These are phyloP conservation scores for Tamandua tetradactyla DNA, from an alignment of 2,797 vertebrate genomes.

Conservation along the genomic window DNA sequence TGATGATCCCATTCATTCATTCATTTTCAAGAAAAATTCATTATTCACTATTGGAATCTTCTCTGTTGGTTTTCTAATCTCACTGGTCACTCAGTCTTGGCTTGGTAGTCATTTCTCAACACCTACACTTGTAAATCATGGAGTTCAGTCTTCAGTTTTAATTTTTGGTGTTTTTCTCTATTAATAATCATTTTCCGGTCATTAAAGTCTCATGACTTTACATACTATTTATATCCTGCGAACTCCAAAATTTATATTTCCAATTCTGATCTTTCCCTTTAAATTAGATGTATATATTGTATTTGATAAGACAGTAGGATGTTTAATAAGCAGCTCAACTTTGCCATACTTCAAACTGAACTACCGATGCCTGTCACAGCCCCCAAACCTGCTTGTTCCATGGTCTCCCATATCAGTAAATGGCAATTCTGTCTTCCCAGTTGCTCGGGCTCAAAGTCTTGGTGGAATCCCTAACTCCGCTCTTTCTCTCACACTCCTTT, in stretches of 20 bases:
- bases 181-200: not conserved
- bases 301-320: not conserved
- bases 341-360: not conserved
- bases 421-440: not conserved
- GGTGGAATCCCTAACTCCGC: not conserved
- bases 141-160: not conserved
- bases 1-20: not conserved
- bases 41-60: not conserved
- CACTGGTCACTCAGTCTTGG: not conserved
- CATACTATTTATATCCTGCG: not conserved
- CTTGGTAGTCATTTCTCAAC: not conserved
- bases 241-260: not conserved
- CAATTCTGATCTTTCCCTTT: not conserved
- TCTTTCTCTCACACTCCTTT: not conserved
- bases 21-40: not conserved
- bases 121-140: not conserved
- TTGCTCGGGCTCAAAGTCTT: not conserved
- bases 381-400: not conserved
- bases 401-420: not conserved
- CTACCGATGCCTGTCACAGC: not conserved
- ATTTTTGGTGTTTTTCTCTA: conserved; percentile 10
- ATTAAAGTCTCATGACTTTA: not conserved
- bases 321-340: not conserved
- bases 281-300: not conserved
- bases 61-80: not conserved